Evolutionary conservation across 1,140 invertebrate genomes (phyloP), one percentile per base, ranked within the genome.

Genomic region (Amyelois transitella): DNA sequence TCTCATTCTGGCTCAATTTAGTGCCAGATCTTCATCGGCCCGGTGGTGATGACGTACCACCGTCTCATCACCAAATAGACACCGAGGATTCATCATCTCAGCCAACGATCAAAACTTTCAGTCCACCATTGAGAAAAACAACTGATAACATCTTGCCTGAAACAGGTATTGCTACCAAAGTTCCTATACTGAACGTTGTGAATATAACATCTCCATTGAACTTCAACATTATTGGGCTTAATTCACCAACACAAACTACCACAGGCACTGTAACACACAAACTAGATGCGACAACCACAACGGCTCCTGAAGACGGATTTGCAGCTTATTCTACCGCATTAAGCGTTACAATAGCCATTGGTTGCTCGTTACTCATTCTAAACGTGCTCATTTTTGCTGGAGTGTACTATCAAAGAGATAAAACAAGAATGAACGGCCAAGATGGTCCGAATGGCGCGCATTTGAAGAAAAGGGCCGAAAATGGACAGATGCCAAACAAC

Each of bases 1-100:
- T 99, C n/a, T 98, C 97, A 0, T 97, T 99, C 82, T 99, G 98
- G 98, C 82, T 97, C 22, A 96, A 98, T 72, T 90, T 99, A 17
- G 96, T 99, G 38, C 98, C 98, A 2, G 96, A 98, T 79, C 91
- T 99, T n/a, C 97, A 99, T 74, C 92, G 94, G 71, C 95, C 95
- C 0, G 95, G 95, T 0, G 92, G 94, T 12, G 94, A 95, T 61
- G 95, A 96, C 72, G 95, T 96, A 17, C 95, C 94, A 6, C 91
- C 92, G 32, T 93, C 94, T 0, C 96, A 97, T 86, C 96, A 98
- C 87, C 92, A 96, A 55, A 90, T 98, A 0, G 92, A 94, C 24
- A 92, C 96, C 58, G 94, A 95, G 47, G 92, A 93, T 22, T 81
- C 85, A 0, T 84, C 86, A 6, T 68, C 81, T 19, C 85, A 84